Conservation (phyloP, 2,113 vertebrate species). For the Chascanopsetta lugubris region DNA sequence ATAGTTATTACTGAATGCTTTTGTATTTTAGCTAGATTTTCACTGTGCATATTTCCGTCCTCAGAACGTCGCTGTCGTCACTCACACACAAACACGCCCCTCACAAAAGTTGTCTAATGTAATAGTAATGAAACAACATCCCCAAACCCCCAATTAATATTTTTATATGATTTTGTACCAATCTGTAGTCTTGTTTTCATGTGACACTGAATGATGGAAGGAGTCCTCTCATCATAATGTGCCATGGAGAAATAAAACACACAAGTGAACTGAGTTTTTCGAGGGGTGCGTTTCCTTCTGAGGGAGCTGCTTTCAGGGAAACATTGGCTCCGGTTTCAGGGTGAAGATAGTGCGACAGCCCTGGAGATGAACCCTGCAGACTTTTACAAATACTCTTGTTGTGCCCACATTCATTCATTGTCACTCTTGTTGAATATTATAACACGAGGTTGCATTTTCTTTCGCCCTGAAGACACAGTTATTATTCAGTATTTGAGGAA, state of each 20-base stretch:
- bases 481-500: slow-evolving; percentile 16
- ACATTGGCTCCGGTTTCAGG: background rate
- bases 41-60: slow-evolving; percentile 16
- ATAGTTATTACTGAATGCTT: slow-evolving; percentile 49
- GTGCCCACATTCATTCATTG: slow-evolving; percentile 18
- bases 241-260: slow-evolving; percentile 66
- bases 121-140: slow-evolving; percentile 53
- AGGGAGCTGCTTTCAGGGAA: slow-evolving; percentile 6
- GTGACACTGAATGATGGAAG: slow-evolving; percentile 60
- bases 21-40: slow-evolving; percentile 38
- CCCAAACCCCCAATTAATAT: slow-evolving; percentile 55
- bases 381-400: slow-evolving; percentile 36
- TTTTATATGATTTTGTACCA: slow-evolving; percentile 71
- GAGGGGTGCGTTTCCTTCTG: slow-evolving; percentile 32
- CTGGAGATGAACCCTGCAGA: slow-evolving; percentile 13
- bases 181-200: slow-evolving; percentile 62
- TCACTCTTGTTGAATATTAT: background rate
- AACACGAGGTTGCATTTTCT: background rate
- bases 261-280: slow-evolving; percentile 40
- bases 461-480: slow-evolving; percentile 21
- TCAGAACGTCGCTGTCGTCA: slow-evolving; percentile 39
- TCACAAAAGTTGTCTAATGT: slow-evolving; percentile 32
- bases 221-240: slow-evolving; percentile 59
- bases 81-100: slow-evolving; percentile 32
- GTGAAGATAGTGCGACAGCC: slow-evolving; percentile 18